Conservation (phyloP, 2,113 vertebrate genomes). For the Trichechus manatus region DNA sequence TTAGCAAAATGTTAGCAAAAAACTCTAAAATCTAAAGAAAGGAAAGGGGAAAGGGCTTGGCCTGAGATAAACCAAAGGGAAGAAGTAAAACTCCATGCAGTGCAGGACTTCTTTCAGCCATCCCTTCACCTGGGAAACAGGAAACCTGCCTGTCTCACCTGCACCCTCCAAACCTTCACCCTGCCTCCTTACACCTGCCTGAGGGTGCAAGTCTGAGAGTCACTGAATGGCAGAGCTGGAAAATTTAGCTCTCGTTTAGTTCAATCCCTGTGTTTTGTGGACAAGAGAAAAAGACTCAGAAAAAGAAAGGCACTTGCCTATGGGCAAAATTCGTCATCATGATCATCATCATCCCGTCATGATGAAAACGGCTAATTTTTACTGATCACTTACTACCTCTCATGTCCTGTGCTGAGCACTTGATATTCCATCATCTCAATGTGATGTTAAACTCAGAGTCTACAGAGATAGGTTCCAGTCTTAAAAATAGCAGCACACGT, state of each 20-base stretch:
- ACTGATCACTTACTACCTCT: neutral
- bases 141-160: neutral
- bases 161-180: rapidly evolving
- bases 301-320: neutral
- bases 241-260: constrained; percentile 24
- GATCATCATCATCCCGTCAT: neutral
- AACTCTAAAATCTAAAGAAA: neutral
- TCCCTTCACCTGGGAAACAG: rapidly evolving
- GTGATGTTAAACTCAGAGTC: neutral
- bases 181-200: neutral
- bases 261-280: neutral
- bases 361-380: constrained; percentile 37
- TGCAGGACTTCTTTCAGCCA: neutral
- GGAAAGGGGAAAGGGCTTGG: neutral
- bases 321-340: neutral
- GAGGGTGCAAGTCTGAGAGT: neutral
- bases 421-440: neutral
- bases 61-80: neutral
- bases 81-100: neutral
- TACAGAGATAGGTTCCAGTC: neutral
- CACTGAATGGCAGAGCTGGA: neutral
- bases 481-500: neutral
- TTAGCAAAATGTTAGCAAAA: constrained; percentile 61
- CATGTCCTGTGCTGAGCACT: neutral
- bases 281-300: neutral